Percentiles rank a stretch among this genome's conserved stretches.
Evolutionary conservation across 2,113 vertebrate species (phyloP).

Genomic region (Colius striatus): DNA sequence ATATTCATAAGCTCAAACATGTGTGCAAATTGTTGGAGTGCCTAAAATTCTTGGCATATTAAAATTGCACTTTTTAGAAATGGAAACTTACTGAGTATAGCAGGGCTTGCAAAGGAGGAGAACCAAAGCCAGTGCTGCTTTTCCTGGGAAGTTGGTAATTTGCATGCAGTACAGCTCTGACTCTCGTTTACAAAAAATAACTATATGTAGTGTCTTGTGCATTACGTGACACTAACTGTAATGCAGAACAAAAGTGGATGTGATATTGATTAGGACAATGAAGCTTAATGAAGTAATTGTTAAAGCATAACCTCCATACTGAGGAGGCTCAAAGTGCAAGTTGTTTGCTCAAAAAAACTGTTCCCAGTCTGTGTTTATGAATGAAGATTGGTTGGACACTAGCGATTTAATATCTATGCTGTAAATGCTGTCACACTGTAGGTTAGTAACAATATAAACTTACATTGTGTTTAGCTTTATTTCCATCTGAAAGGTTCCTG

Average conservation of each 20-base stretch:
- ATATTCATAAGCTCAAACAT: background rate
- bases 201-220: background rate
- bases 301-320: background rate
- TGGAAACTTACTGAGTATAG: background rate
- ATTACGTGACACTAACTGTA: background rate
- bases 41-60: constrained; percentile 26
- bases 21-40: constrained; percentile 5
- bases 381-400: background rate
- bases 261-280: background rate
- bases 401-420: background rate
- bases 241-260: background rate
- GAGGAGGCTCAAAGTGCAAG: background rate
- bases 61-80: background rate
- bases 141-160: background rate
- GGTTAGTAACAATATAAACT: background rate
- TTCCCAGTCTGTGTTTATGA: background rate
- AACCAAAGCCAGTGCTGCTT: background rate
- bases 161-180: background rate
- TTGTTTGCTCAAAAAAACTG: background rate
- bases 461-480: background rate
- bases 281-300: background rate
- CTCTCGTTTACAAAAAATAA: background rate
- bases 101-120: background rate
- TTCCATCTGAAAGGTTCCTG: background rate
- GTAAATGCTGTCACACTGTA: background rate